Percentiles rank a stretch among this genome's conserved stretches.
Conservation (phyloP, 2,113 vertebrate genomes). For the Cardinalis cardinalis region DNA sequence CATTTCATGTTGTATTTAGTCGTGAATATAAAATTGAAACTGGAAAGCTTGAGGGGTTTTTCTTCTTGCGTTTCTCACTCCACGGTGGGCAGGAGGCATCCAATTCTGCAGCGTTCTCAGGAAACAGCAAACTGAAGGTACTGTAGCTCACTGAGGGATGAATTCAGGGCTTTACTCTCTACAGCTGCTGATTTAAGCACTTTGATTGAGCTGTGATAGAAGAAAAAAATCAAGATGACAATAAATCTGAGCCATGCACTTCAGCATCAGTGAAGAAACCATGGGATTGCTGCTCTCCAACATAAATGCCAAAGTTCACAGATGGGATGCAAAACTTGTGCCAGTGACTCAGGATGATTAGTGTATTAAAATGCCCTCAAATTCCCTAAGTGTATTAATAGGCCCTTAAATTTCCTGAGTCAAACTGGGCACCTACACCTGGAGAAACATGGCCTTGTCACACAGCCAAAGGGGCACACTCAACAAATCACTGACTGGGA, state of each 20-base stretch:
- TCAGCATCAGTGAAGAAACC: background rate
- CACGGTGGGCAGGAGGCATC: background rate
- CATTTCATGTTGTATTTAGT: background rate
- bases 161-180: background rate
- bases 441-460: background rate
- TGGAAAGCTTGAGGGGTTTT: background rate
- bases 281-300: background rate
- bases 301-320: background rate
- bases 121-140: background rate
- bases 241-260: background rate
- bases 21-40: background rate
- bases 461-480: rapidly evolving
- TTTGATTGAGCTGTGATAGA: background rate
- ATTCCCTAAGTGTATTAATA: background rate
- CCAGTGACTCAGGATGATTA: background rate
- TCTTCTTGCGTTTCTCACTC: background rate
- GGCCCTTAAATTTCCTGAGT: background rate
- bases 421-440: background rate
- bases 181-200: background rate
- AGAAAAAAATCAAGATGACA: background rate
- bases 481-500: background rate
- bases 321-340: background rate
- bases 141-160: background rate
- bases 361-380: background rate
- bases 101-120: background rate